Percentiles rank a stretch among this genome's conserved stretches.
These are phyloP conservation scores for Charanyca ferruginea DNA, from an alignment of 2,888 invertebrate species.

Conservation along the genomic window DNA sequence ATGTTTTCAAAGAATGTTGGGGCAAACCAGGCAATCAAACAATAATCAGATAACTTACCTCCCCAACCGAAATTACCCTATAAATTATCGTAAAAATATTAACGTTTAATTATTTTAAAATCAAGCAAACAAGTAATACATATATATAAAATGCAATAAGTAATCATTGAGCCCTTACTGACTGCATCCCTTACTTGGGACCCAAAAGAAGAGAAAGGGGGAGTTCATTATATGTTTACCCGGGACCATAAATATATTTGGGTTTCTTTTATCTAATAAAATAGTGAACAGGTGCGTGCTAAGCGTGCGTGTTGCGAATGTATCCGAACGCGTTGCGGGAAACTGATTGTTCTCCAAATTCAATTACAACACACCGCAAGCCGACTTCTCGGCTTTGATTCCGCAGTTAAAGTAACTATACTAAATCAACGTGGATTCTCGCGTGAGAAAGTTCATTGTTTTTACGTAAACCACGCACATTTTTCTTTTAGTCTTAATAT, in stretches of 20 bases:
- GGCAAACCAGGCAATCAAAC: conserved; percentile 5
- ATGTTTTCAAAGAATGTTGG: conserved; percentile 10
- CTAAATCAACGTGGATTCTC: conserved; percentile 83
- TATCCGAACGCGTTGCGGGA: conserved; percentile 72
- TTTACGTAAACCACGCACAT: conserved; percentile 71
- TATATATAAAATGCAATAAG: neutral
- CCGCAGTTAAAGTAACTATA: conserved; percentile 81
- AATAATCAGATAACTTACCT: neutral
- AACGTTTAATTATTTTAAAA: neutral
- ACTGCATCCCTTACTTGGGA: conserved; percentile 16
- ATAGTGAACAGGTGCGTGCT: conserved; percentile 81
- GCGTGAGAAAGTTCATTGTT: conserved; percentile 89
- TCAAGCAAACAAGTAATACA: neutral
- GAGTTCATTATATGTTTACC: conserved; percentile 55
- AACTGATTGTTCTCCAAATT: conserved; percentile 89
- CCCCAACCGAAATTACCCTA: too few relatives aligned
- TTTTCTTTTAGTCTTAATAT: conserved; percentile 58
- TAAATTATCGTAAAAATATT: neutral
- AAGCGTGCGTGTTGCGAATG: conserved; percentile 82
- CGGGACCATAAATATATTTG: conserved; percentile 56
- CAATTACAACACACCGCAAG: conserved; percentile 84
- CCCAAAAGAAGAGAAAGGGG: conserved; percentile 27
- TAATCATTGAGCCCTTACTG: conserved; percentile 2
- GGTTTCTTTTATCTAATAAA: conserved; percentile 71
- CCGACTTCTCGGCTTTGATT: conserved; percentile 84